Base-by-base conservation (phyloP, 1,140 invertebrate genomes). In the Chironomus tepperi region DNA sequence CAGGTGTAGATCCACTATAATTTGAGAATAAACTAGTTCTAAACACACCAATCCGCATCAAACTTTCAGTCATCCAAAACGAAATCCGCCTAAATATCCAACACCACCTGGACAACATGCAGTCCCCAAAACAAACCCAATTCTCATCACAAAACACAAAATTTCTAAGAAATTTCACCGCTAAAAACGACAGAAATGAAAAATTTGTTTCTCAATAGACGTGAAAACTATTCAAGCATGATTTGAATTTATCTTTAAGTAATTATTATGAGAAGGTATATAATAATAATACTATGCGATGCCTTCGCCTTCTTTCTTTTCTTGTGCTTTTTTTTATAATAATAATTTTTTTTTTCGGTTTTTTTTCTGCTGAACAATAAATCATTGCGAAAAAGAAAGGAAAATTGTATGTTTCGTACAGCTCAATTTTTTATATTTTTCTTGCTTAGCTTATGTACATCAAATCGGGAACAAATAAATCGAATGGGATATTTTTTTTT, bases 401-500 rank as follows among this genome's bases (percentile, higher is more conserved):
- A 70, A 70, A 70, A 70, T 70, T 70, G 65, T 70, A 70, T 70
- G 65, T 70, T 70, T 70, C 19, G 65, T 21, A 70, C 65, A 70
- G 12, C 47, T 57, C 47, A 57, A 57, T 57, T 57, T 57, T 57
- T 57, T 57, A n/a, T 47, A 47, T 15, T 57, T 34, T 34, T 2
- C 5, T 1, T 34, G n/a, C 24, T 34, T 34, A 34, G 24, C 24
- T 34, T 34, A 34, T 34, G 24, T 34, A 34, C 24, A 34, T 34
- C 24, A 34, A 34, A 34, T 34, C 24, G 24, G 24, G 24, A 34
- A 34, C 24, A 34, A 34, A 34, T 34, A 34, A 34, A 34, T 34
- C 24, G 24, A 34, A 34, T 34, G 24, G 24, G 24, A 34, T 34
- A 2, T 34, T n/a, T n/a, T n/a, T n/a, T n/a, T n/a, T n/a, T n/a